Evolutionary conservation across 92 coral and sea anemone genomes (phyloP).

Genomic region (Phenganax subtilis): DNA sequence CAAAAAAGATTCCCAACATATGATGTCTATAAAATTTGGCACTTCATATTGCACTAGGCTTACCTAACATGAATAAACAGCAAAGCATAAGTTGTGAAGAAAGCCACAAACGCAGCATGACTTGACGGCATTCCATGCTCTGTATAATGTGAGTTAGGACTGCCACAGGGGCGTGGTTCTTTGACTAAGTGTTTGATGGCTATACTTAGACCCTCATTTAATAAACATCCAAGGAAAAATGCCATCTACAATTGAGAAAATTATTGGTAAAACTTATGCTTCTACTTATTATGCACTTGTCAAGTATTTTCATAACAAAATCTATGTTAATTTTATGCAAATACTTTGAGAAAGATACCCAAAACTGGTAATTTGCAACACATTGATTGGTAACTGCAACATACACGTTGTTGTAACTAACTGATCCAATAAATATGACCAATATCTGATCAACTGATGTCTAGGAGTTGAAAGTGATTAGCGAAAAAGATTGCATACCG

Average conservation of each 20-base stretch:
- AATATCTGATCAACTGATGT: not conserved
- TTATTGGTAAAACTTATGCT: not conserved
- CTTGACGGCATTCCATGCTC: slow-evolving; percentile 95
- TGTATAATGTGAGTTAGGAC: slow-evolving; percentile 61
- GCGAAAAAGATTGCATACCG: slow-evolving; percentile 56
- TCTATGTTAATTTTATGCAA: too few relatives aligned
- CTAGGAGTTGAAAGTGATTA: not conserved
- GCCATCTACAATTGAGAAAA: slow-evolving; percentile 62
- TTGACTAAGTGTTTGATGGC: slow-evolving; percentile 64
- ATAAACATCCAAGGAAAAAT: slow-evolving; percentile 68
- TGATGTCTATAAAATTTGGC: not conserved
- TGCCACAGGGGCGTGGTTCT: slow-evolving; percentile 83
- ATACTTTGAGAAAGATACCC: too few relatives aligned
- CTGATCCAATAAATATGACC: too few relatives aligned
- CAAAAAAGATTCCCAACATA: not conserved
- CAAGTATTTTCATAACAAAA: too few relatives aligned
- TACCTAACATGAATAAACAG: slow-evolving; percentile 93
- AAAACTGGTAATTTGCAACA: too few relatives aligned
- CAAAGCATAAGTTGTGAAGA: slow-evolving; percentile 84
- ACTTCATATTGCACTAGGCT: not conserved
- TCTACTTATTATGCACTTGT: too few relatives aligned
- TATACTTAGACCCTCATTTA: slow-evolving; percentile 73
- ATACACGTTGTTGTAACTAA: too few relatives aligned
- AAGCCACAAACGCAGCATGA: slow-evolving; percentile 92
- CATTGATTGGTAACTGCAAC: too few relatives aligned